phyloP scores from a whole-genome alignment of 2,888 invertebrate genomes.

The Augiades crinisus region DNA sequence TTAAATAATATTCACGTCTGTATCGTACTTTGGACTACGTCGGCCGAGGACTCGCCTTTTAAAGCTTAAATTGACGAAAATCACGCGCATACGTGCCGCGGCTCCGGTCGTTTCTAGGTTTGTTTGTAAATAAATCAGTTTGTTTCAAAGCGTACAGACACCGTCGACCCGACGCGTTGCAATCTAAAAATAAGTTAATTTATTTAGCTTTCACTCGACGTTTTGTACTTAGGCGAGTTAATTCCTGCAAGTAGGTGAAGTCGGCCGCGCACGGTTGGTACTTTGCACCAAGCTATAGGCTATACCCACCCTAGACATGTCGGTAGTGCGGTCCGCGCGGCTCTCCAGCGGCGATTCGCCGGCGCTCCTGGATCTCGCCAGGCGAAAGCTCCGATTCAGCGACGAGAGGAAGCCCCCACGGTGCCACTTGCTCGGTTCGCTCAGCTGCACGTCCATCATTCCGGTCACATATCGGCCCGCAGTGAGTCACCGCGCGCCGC shows the following conservation, averaged over 20 bases:
- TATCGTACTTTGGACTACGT: too few species aligned
- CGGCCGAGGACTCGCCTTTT: background rate
- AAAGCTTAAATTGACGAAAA: conserved; percentile 15
- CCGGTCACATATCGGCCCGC: conserved; percentile 63
- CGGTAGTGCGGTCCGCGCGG: conserved; percentile 53
- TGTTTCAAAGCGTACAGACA: conserved; percentile 26
- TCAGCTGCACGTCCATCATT: conserved; percentile 69
- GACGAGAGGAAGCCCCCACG: conserved; percentile 72
- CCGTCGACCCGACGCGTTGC: conserved; percentile 28
- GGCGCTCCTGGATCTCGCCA: conserved; percentile 54
- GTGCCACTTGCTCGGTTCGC: conserved; percentile 68
- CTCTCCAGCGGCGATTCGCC: conserved; percentile 52
- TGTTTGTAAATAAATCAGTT: conserved; percentile 25
- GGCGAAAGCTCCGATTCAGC: conserved; percentile 72
- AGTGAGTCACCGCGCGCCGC: conserved; percentile 59
- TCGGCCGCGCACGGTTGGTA: conserved; percentile 16
- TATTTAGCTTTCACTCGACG: conserved; percentile 33
- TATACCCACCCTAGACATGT: conserved; percentile 56
- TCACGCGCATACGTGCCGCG: conserved; percentile 17
- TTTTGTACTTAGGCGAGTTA: conserved; percentile 26
- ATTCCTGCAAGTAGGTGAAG: conserved; percentile 20
- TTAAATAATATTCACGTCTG: conserved; percentile 28
- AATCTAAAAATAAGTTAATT: conserved; percentile 34
- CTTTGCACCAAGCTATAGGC: background rate
- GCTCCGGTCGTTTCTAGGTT: conserved; percentile 13